Base-by-base conservation (phyloP, 2,888 invertebrate genomes). In the Lasioglossum pauxillum region DNA sequence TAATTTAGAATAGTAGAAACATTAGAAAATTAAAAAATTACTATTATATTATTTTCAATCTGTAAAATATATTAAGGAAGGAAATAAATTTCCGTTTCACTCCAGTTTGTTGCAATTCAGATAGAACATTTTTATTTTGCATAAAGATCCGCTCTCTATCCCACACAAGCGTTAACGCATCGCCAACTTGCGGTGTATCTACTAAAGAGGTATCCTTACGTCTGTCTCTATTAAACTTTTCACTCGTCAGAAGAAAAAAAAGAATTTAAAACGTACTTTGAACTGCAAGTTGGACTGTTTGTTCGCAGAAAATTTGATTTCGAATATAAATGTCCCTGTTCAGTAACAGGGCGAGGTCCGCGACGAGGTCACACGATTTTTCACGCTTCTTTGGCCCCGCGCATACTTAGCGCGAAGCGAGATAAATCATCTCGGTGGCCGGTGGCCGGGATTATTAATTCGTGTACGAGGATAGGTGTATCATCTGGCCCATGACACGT, bases 371-470 rank as follows among this genome's bases (percentile, higher is more conserved):
- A 27, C 57, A 27, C n/a, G 31, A 77, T 77, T 71, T 78, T 35
- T 60, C 27, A 49, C 71, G 31, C 64, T 35, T 53, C 27, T 53
- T 46, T 49, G n/a, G 49, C 71, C 60, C n/a, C 44, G 27, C 41
- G 44, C 46, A 16, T 27, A 72, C 41, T 60, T 46, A 3, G 53
- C 14, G 75, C 2, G 23, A 49, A 1, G 23, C 31, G 16, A 44
- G 49, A 82, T 78, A 78, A 84, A 82, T 85, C 78, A 78, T 78
- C 57, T 53, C 57, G 60, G 64, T 19, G 46, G 31, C 14, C 75
- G 46, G 23, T 23, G 31, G 10, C 27, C 71, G n/a, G 57, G 82
- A 86, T 86, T 86, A 81, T 80, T 86, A 86, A 86, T 86, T 86
- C 78, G 67, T 75, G 46, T 27, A 57, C 75, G 64, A 44, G 84